Conservation (phyloP, 1,140 invertebrate genomes). For the Spodoptera frugiperda region DNA sequence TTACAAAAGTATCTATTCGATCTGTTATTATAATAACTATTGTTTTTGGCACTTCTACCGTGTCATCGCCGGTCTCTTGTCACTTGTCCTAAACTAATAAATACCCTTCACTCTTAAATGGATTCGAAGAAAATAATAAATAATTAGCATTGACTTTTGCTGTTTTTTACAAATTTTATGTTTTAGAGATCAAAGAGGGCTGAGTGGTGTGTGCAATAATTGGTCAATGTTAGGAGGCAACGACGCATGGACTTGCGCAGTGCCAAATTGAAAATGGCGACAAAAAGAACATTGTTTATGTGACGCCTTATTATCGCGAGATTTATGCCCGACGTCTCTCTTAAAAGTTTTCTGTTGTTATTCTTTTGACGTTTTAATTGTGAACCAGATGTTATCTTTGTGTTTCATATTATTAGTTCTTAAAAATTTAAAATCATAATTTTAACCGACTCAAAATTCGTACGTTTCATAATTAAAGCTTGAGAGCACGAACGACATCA, state of each 20-base stretch:
- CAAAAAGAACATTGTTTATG: constrained; percentile 69
- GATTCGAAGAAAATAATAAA: constrained; percentile 46
- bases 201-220: constrained; percentile 58
- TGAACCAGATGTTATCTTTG: constrained; percentile 40
- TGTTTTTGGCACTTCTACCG: constrained; percentile 38
- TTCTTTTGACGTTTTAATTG: constrained; percentile 45
- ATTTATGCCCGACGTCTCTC: constrained; percentile 66
- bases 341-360: constrained; percentile 52
- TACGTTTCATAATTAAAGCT: neutral
- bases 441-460: neutral
- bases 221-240: constrained; percentile 64
- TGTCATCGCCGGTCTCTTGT: constrained; percentile 39
- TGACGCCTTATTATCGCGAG: constrained; percentile 73
- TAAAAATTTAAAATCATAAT: constrained; percentile 8
- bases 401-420: neutral
- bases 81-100: constrained; percentile 23
- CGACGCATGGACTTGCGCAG: constrained; percentile 53
- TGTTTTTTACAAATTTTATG: constrained; percentile 51
- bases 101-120: constrained; percentile 46
- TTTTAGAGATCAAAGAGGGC: constrained; percentile 60
- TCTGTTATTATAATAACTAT: constrained; percentile 19
- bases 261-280: constrained; percentile 66
- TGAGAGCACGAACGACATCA: neutral
- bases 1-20: constrained; percentile 23
- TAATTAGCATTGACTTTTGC: constrained; percentile 42